phyloP scores from a whole-genome alignment of 2,113 vertebrate genomes.

The Paramisgurnus dabryanus region DNA sequence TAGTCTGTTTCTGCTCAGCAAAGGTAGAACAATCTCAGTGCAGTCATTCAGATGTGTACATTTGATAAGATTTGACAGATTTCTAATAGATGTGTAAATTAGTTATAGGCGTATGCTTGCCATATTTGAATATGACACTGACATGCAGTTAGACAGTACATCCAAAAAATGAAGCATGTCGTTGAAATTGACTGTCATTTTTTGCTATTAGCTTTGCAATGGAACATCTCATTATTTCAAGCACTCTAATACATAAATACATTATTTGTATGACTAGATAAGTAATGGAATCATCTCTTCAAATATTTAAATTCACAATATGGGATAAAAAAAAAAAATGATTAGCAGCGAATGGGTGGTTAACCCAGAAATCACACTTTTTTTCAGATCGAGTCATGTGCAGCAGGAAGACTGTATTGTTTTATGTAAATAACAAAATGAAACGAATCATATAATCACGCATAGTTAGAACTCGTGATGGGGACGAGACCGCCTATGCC shows the following conservation, averaged over 20 bases:
- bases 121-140: slow-evolving; percentile 44
- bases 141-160: slow-evolving; percentile 38
- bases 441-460: too few relatives aligned
- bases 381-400: too few relatives aligned
- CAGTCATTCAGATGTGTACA: slow-evolving; percentile 27
- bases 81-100: slow-evolving; percentile 53
- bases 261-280: slow-evolving; percentile 43
- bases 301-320: not conserved
- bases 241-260: slow-evolving; percentile 21
- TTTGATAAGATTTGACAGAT: slow-evolving; percentile 40
- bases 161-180: slow-evolving; percentile 38
- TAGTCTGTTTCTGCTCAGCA: not conserved
- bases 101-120: slow-evolving; percentile 44
- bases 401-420: too few relatives aligned
- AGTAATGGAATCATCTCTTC: slow-evolving; percentile 19
- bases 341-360: too few relatives aligned
- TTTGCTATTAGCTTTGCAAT: slow-evolving; percentile 39
- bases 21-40: slow-evolving; percentile 2
- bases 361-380: too few relatives aligned
- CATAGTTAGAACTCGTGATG: too few relatives aligned
- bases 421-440: too few relatives aligned
- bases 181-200: slow-evolving; percentile 34
- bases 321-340: not conserved
- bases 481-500: too few relatives aligned
- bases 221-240: slow-evolving; percentile 41